phyloP scores from a whole-genome alignment of 2,888 invertebrate species.

The Neelides folsomi region DNA sequence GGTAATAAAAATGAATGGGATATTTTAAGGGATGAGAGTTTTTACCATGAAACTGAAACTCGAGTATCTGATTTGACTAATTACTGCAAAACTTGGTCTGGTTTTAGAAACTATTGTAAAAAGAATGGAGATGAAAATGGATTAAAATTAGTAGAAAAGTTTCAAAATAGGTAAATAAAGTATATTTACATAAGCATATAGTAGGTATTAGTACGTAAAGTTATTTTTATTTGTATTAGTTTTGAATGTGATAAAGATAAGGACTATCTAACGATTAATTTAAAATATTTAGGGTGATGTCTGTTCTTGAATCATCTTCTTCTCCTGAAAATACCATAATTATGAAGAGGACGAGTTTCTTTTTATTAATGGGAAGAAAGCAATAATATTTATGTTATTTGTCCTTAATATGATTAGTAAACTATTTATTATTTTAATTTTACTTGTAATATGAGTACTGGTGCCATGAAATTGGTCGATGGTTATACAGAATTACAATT shows the following conservation, averaged over 20 bases:
- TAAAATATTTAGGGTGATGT: no score
- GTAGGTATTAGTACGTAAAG: no score
- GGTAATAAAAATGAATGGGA: background rate
- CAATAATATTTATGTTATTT: no score
- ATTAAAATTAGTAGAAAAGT: background rate
- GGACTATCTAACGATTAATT: no score
- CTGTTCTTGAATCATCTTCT: background rate
- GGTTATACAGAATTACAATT: no score
- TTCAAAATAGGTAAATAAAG: background rate
- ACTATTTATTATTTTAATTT: no score
- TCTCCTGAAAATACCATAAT: background rate
- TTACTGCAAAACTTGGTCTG: constrained; percentile 3
- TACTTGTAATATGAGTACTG: no score
- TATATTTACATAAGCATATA: background rate
- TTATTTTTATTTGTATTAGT: no score
- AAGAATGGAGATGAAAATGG: background rate
- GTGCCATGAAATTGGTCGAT: no score
- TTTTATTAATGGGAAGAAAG: background rate
- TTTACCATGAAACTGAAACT: constrained; percentile 1
- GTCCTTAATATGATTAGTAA: no score
- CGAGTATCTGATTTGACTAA: background rate
- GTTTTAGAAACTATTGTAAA: constrained; percentile 1
- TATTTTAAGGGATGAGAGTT: constrained; percentile 1
- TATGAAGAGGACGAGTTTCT: background rate
- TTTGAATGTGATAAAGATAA: no score